Percentiles rank a stretch among this genome's conserved stretches.
Evolutionary conservation across 64 coral and sea anemone genomes (phyloP).

Genomic region (Montipora efflorescens): DNA sequence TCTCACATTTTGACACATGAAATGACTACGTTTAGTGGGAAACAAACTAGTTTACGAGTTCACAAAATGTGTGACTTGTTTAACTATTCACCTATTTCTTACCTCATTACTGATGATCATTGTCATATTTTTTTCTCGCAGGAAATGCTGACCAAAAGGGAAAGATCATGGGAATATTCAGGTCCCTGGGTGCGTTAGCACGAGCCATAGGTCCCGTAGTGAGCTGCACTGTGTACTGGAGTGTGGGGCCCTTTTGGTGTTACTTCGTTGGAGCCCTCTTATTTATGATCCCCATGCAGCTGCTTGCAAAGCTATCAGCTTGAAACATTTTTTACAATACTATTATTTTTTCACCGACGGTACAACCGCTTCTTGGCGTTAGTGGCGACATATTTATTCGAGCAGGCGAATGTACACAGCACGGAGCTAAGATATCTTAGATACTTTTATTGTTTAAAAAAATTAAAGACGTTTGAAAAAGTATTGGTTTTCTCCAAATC

Average conservation of each 20-base stretch:
- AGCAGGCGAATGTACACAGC: no score
- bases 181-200: slow-evolving; percentile 93
- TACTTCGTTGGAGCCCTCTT: slow-evolving; percentile 80
- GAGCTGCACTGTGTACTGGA: slow-evolving; percentile 91
- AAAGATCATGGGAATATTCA: slow-evolving; percentile 97
- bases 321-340: background rate
- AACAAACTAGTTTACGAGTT: no score
- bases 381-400: no score
- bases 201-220: slow-evolving; percentile 89
- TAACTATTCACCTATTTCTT: background rate
- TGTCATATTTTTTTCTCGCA: background rate
- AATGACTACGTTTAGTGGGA: no score
- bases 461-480: no score
- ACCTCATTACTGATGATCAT: background rate
- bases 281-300: slow-evolving; percentile 78
- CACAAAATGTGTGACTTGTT: no score
- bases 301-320: slow-evolving; percentile 52
- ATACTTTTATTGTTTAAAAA: no score
- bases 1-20: no score
- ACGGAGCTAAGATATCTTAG: no score
- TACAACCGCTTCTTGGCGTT: no score
- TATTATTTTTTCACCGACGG: no score
- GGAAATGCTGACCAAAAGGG: slow-evolving; percentile 93
- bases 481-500: no score
- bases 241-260: slow-evolving; percentile 88